phyloP scores from a whole-genome alignment of 2,888 invertebrate species.

The Hydriomena furcata region DNA sequence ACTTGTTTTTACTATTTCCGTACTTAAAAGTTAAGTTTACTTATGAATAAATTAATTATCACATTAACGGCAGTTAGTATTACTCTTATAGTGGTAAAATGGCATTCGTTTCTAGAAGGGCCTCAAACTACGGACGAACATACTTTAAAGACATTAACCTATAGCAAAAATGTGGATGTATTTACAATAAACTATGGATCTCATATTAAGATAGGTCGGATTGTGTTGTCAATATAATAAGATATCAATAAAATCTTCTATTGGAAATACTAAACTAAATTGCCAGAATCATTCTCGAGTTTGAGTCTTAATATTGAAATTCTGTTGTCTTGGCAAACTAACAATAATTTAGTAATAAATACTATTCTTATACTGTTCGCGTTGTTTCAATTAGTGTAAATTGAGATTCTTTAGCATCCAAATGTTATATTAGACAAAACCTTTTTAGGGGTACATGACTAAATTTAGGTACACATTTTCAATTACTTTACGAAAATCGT shows the following conservation, averaged over 20 bases:
- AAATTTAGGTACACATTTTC: no score
- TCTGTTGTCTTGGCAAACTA: no score
- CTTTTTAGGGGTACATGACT: no score
- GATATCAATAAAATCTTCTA: conserved; percentile 21
- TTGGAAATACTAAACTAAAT: conserved; percentile 23
- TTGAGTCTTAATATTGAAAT: no score
- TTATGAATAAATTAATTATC: conserved; percentile 39
- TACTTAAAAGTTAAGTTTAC: conserved; percentile 19
- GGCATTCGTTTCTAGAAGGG: conserved; percentile 28
- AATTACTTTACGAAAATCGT: no score
- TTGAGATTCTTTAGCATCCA: no score
- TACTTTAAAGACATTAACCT: conserved; percentile 27
- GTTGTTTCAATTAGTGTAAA: no score
- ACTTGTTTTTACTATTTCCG: conserved; percentile 13
- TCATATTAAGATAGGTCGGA: conserved; percentile 14
- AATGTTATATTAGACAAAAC: no score
- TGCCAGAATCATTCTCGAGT: conserved; percentile 2
- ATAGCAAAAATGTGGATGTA: conserved; percentile 24
- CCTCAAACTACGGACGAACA: conserved; percentile 17
- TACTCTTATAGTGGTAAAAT: conserved; percentile 36
- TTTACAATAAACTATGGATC: conserved; percentile 26
- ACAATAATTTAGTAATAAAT: no score
- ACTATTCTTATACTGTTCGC: no score
- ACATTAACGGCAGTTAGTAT: conserved; percentile 52
- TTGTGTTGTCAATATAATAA: conserved; percentile 10